A percentile compares a stretch with the other conserved stretches of the same genome.
phyloP scores from a whole-genome alignment of 2,113 vertebrate species.

The Psettodes erumei region DNA sequence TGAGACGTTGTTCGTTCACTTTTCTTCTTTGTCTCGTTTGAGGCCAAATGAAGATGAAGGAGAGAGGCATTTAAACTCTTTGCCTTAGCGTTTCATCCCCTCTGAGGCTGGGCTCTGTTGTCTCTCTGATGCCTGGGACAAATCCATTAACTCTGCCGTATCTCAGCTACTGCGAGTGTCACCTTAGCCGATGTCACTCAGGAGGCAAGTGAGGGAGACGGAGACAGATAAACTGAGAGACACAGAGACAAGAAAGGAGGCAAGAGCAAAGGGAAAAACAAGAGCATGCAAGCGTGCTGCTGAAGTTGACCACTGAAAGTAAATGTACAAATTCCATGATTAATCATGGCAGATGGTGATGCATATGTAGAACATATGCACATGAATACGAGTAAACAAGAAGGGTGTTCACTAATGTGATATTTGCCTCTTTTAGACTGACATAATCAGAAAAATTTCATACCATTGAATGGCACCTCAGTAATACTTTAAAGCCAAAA shows the following conservation, averaged over 20 bases:
- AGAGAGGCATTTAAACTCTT: slow-evolving; percentile 60
- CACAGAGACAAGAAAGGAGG: slow-evolving; percentile 13
- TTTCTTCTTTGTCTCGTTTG: slow-evolving; percentile 68
- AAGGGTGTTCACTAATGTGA: too few species aligned
- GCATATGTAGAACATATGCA: neutral
- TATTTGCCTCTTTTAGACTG: neutral
- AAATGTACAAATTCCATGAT: slow-evolving; percentile 1
- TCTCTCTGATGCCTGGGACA: slow-evolving; percentile 72
- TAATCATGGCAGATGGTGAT: neutral
- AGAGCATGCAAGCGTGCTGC: neutral
- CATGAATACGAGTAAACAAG: neutral
- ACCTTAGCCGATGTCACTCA: slow-evolving; percentile 60
- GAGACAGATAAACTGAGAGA: slow-evolving; percentile 48
- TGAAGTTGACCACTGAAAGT: neutral
- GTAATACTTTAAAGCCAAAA: neutral
- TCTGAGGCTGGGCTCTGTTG: slow-evolving; percentile 62
- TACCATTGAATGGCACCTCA: neutral
- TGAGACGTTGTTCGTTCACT: slow-evolving; percentile 67
- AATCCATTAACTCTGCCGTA: slow-evolving; percentile 79
- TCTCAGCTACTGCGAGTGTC: slow-evolving; percentile 71
- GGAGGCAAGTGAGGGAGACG: slow-evolving; percentile 45
- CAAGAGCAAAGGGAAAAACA: slow-evolving; percentile 30
- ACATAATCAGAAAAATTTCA: neutral
- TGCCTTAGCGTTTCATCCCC: slow-evolving; percentile 70
- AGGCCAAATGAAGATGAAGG: slow-evolving; percentile 82